Conservation (phyloP, 53 echinoderm and acorn worm species). For the Zoroaster sp. region DNA sequence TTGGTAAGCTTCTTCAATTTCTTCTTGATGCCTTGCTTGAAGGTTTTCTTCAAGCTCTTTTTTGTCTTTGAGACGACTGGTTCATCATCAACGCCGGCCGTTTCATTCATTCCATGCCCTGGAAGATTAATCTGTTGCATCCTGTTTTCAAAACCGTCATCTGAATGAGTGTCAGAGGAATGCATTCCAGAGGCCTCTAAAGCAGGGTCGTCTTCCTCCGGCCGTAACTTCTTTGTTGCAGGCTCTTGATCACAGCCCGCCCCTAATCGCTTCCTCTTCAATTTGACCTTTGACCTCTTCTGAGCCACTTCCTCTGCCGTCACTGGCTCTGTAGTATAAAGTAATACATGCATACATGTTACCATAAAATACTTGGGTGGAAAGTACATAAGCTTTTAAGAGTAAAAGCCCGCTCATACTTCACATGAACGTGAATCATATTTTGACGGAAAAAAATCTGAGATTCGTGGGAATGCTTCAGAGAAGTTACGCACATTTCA, state of each 20-base stretch:
- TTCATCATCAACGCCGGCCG: background rate
- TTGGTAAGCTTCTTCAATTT: background rate
- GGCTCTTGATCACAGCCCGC: background rate
- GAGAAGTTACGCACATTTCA: too few relatives aligned
- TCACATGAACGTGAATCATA: too few relatives aligned
- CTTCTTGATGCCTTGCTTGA: background rate
- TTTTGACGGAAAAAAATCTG: too few relatives aligned
- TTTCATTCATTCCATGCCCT: background rate
- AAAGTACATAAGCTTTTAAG: too few relatives aligned
- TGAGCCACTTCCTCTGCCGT: background rate
- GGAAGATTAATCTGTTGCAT: background rate
- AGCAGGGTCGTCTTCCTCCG: background rate
- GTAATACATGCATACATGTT: too few relatives aligned
- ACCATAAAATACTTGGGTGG: too few relatives aligned
- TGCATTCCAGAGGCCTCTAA: background rate
- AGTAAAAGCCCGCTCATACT: too few relatives aligned
- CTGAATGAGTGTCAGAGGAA: background rate
- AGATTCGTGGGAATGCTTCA: too few relatives aligned
- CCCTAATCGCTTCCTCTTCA: constrained; percentile 8
- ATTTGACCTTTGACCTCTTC: constrained; percentile 20
- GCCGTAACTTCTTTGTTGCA: background rate
- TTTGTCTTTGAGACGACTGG: background rate
- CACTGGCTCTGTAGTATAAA: constrained; percentile 15
- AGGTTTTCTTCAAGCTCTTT: background rate
- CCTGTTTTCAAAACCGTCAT: background rate